A percentile compares a stretch with the other conserved stretches of the same genome.
Conservation (phyloP, 2,113 vertebrate genomes). For the Accipiter virgatus region DNA sequence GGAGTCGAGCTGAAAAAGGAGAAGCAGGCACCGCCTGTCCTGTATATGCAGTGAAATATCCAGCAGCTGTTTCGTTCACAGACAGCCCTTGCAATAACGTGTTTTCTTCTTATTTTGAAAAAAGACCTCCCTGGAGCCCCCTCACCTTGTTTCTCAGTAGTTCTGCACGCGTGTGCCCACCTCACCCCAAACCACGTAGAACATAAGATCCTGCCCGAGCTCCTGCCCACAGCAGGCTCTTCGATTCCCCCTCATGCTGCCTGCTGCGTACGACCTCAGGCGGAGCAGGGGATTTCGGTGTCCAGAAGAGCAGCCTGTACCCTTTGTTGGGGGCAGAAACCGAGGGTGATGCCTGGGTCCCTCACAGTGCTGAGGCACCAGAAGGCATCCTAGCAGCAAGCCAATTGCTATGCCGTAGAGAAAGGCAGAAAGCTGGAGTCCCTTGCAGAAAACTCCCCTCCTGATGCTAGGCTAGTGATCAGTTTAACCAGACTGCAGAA, state of each 20-base stretch:
- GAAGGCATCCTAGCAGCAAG: background rate
- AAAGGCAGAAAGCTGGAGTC: background rate
- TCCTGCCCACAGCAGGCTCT: background rate
- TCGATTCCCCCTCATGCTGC: rapidly evolving
- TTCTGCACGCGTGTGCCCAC: background rate
- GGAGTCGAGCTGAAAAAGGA: background rate
- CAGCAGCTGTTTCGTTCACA: background rate
- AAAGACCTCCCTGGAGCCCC: background rate
- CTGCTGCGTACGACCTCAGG: rapidly evolving
- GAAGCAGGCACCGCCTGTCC: background rate
- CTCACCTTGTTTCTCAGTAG: background rate
- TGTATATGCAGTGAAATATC: background rate
- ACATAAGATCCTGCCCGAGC: background rate
- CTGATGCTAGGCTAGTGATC: background rate
- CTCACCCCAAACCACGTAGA: background rate
- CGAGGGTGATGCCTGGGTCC: background rate
- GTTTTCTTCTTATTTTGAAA: background rate
- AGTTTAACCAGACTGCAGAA: background rate
- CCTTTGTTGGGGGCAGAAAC: background rate
- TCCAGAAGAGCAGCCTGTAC: background rate
- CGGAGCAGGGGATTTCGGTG: background rate
- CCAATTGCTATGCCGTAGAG: background rate
- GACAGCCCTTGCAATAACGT: background rate
- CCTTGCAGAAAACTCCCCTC: background rate
- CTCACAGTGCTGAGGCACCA: background rate